Evolutionary conservation across 2,113 vertebrate species (phyloP), one percentile per base, ranked within the genome.

Genomic region (Plecotus auritus): DNA sequence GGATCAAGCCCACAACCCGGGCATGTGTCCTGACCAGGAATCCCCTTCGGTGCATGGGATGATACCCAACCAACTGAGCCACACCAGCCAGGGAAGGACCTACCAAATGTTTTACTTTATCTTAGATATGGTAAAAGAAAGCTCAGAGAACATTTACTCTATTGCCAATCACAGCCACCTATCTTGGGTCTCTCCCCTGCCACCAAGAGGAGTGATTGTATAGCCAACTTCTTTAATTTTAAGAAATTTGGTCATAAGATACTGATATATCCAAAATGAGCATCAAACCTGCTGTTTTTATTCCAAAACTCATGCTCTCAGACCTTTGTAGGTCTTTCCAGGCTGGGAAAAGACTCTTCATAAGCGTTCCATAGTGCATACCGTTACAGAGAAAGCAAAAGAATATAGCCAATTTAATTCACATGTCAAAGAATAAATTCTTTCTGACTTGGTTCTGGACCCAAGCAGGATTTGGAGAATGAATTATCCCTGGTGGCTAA

Each of bases 401-500:
- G 45, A 78, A n/a, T 28, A 45, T 8, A 47, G 66, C 22, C 64
- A 67, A 45, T 91, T 87, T 82, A 42, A 77, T 54, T 54, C n/a
- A 61, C 47, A 76, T 23, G 54, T 80, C 85, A 90, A 86, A 96
- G 40, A 90, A 86, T 73, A 56, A 37, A 81, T 85, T 76, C 76
- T 23, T 97, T 93, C 85, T 85, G 40, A 35, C 9, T 96, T 93
- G 70, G 82, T 91, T 91, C 37, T 81, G 74, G 77, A 91, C 17
- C 35, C 28, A 82, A 91, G 32, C 42, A 93, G 80, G 74, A 96
- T 88, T 67, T 87, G 69, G 28, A 92, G 54, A 94, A 45, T 59
- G 90, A 87, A 81, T 92, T 28, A 87, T 66, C 72, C 82, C 92
- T 80, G 42, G 88, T 89, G 90, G 67, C 30, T 95, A 72, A 94